These are phyloP conservation scores for Spinus olivaceus DNA, from an alignment of 2,797 vertebrate genomes.

Conservation along the genomic window DNA sequence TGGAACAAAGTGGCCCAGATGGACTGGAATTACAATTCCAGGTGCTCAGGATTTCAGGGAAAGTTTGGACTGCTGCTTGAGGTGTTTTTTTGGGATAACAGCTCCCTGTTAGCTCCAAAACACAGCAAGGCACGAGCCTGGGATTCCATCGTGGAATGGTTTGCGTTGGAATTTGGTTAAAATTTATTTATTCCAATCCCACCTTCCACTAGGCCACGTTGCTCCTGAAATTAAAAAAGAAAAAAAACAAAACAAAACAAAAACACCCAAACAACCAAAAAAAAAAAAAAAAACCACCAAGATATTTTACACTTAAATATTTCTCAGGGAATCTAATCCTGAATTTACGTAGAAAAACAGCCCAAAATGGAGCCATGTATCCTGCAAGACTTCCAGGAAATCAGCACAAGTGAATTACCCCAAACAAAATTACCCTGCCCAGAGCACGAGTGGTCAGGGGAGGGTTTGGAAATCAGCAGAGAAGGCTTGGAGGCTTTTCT, in stretches of 20 bases:
- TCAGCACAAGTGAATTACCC: slow-evolving; percentile 20
- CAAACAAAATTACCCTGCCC: not conserved
- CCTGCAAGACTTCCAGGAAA: slow-evolving; percentile 48
- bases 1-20: not conserved
- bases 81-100: not conserved
- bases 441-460: not conserved
- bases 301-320: not conserved
- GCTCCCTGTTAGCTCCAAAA: not conserved
- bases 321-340: not conserved
- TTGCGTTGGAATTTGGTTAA: not conserved
- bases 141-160: not conserved
- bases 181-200: not conserved
- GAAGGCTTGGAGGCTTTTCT: not conserved
- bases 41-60: not conserved
- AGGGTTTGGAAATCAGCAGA: not conserved
- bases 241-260: too few relatives aligned
- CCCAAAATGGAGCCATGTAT: not conserved
- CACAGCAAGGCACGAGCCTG: fast-evolving
- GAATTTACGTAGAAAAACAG: not conserved
- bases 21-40: not conserved
- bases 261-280: too few relatives aligned
- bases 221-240: not conserved
- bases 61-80: not conserved
- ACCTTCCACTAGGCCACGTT: not conserved
- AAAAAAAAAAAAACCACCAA: too few relatives aligned